Evolutionary conservation across 1,140 invertebrate species (phyloP), one percentile per base, ranked within the genome.

Genomic region (Hyphantria cunea): DNA sequence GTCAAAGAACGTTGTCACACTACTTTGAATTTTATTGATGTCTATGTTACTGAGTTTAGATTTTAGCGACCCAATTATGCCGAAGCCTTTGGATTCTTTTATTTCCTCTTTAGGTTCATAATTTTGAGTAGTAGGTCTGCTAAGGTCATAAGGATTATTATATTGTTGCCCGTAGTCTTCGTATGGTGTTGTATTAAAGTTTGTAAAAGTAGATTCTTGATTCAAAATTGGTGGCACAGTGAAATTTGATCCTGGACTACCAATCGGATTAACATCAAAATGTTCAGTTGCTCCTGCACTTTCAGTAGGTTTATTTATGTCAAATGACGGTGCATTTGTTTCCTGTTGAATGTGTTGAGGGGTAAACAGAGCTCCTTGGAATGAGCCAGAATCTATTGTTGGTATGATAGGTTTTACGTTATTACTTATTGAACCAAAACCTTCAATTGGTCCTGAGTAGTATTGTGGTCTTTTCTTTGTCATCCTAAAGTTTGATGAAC

Each of bases 371-470:
- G 77, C 64, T 10, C 84, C 80, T 67, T 83, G 76, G 50, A 84
- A 86, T 39, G 66, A 58, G 14, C 45, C 65, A 1, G 71, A 25
- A 44, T 74, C 76, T 12, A 77, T 62, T 13, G 80, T 54, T 47
- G 74, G 62, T 47, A 87, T 65, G 7, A 77, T 51, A 13, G 86
- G 88, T 67, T 84, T 87, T 0, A 86, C 51, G 74, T 82, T 86
- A 69, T 84, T 89, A 59, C 82, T 88, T 25, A 89, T 82, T 64
- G 64, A 73, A 14, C 84, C 82, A 42, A 87, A 48, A n/a, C 84
- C 84, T 69, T 89, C 88, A 11, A 92, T 90, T 6, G 91, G 90
- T 5, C 91, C 91, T 0, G 90, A 82, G 66, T 91, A 92, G 70
- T 92, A 92, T 53, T 90, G 84, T 5, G 86, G 86, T 58, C 77